Conservation (phyloP, 1,140 invertebrate species). For the Agrypnia vestita region DNA sequence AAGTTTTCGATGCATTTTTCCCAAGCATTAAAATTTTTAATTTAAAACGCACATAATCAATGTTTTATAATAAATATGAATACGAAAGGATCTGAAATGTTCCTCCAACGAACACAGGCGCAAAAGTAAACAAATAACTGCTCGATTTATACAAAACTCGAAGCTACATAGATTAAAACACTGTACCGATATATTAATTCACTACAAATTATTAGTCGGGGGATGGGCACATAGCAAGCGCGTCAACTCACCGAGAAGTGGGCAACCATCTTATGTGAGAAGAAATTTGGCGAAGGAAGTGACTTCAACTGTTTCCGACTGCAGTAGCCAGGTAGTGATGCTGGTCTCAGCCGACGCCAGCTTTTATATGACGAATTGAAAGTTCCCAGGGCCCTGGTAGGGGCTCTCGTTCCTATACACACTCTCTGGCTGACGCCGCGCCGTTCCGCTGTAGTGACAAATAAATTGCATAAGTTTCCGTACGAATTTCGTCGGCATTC, state of each 20-base stretch:
- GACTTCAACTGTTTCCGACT: constrained; percentile 36
- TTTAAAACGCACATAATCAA: too few relatives aligned
- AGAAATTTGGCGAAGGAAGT: constrained; percentile 25
- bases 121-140: too few relatives aligned
- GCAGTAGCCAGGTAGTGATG: constrained; percentile 41
- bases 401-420: constrained; percentile 39
- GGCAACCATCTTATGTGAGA: constrained; percentile 23
- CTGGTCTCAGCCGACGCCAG: constrained; percentile 22
- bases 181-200: not conserved
- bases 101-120: too few relatives aligned
- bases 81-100: not conserved
- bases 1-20: too few relatives aligned
- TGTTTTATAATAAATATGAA: not conserved
- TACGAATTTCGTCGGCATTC: constrained; percentile 33
- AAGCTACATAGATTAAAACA: too few relatives aligned
- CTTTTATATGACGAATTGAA: constrained; percentile 52
- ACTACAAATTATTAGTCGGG: not conserved
- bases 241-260: constrained; percentile 45
- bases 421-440: not conserved
- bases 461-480: constrained; percentile 49
- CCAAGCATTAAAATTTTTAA: too few relatives aligned
- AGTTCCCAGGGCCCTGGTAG: constrained; percentile 40
- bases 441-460: constrained; percentile 46
- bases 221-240: not conserved
- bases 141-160: too few relatives aligned